These are phyloP conservation scores for Leptinotarsa defecta DNA, from an alignment of 1,140 invertebrate species.

Conservation along the genomic window DNA sequence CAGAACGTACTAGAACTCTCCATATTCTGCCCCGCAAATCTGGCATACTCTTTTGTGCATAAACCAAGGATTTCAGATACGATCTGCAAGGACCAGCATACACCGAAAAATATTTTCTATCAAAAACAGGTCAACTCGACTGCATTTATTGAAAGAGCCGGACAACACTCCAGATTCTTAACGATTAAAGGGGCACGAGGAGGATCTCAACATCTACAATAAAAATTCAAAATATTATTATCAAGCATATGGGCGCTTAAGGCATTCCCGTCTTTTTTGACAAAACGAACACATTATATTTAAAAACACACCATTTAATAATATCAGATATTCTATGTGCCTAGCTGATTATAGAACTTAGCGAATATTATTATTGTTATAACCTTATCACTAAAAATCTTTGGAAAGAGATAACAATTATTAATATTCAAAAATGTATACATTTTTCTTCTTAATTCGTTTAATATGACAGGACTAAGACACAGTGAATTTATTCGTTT, in stretches of 20 bases:
- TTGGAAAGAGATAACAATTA: conserved; percentile 57
- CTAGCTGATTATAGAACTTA: conserved; percentile 44
- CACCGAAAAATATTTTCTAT: conserved; percentile 53
- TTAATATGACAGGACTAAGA: conserved; percentile 57
- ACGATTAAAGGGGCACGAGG: conserved; percentile 29
- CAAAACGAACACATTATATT: conserved; percentile 28
- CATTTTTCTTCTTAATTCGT: conserved; percentile 55
- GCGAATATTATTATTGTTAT: conserved; percentile 50
- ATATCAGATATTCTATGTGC: conserved; percentile 32
- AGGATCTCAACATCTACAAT: conserved; percentile 46
- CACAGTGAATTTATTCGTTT: conserved; percentile 56
- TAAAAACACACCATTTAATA: conserved; percentile 31
- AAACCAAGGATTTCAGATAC: conserved; percentile 17
- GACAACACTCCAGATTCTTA: conserved; percentile 42
- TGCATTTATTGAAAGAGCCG: conserved; percentile 38
- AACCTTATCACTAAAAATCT: conserved; percentile 55
- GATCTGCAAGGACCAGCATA: conserved; percentile 39
- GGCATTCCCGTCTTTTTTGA: conserved; percentile 18
- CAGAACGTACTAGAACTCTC: conserved; percentile 15
- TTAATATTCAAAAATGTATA: conserved; percentile 55
- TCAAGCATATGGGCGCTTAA: conserved; percentile 30
- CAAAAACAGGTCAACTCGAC: conserved; percentile 48
- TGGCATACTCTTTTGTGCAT: conserved; percentile 2
- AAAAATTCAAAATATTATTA: conserved; percentile 39
- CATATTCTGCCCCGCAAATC: neutral